Percentiles rank a stretch among this genome's conserved stretches.
phyloP scores from a whole-genome alignment of 2,888 invertebrate species.

The Stenchaetothrips biformis region DNA sequence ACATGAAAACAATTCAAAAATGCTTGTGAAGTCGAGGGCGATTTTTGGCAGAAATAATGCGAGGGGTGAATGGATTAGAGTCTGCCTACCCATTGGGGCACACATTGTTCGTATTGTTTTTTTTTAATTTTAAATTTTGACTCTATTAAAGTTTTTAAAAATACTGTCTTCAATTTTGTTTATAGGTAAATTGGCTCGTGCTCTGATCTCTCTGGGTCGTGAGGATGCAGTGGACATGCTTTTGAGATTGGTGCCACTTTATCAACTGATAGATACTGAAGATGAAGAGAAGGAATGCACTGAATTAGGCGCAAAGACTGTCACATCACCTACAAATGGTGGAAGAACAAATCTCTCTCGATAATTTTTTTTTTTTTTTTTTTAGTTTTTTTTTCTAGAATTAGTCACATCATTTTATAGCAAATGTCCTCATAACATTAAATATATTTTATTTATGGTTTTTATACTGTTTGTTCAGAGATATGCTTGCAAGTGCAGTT shows the following conservation, averaged over 20 bases:
- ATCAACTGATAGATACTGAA: conserved; percentile 36
- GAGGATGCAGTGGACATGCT: conserved; percentile 57
- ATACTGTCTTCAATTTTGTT: conserved; percentile 34
- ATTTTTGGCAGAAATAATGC: too few species aligned
- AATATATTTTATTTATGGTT: too few species aligned
- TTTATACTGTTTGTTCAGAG: too few species aligned
- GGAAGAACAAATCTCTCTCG: conserved; percentile 12
- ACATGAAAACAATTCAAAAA: too few species aligned
- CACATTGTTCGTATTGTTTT: too few species aligned
- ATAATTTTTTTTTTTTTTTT: background rate
- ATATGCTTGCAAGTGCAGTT: too few species aligned
- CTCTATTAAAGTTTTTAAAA: conserved; percentile 26
- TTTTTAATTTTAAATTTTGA: too few species aligned
- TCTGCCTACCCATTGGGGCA: background rate
- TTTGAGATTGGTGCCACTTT: conserved; percentile 53
- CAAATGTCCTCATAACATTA: too few species aligned
- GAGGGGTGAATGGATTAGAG: too few species aligned
- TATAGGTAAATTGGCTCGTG: conserved; percentile 52
- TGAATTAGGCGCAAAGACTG: background rate
- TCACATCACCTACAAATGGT: conserved; percentile 4
- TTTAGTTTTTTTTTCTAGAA: too few species aligned
- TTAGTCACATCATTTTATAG: too few species aligned
- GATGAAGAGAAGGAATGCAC: background rate
- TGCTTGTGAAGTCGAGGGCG: too few species aligned
- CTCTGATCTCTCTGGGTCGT: conserved; percentile 56